These are phyloP conservation scores for Prunella fulvescens DNA, from an alignment of 2,113 vertebrate genomes.

Conservation along the genomic window DNA sequence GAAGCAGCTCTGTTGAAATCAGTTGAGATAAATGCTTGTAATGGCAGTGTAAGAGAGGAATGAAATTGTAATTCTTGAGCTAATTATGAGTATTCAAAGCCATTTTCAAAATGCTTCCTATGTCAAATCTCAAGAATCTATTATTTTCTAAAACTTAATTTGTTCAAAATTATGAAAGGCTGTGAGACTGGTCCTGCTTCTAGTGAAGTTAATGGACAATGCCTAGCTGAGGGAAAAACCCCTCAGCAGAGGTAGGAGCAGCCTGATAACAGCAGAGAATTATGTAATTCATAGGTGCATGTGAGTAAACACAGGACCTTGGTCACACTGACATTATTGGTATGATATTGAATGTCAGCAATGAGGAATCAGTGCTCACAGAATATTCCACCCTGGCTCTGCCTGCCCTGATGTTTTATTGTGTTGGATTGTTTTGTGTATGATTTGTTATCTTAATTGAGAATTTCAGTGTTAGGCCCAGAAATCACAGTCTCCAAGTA, in stretches of 20 bases:
- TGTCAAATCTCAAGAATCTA: neutral
- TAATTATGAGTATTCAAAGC: constrained; percentile 44
- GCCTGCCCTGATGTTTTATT: neutral
- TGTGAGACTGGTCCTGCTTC: neutral
- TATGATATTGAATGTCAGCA: neutral
- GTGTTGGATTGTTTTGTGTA: neutral
- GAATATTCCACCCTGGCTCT: neutral
- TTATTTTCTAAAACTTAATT: constrained; percentile 5
- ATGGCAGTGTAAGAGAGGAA: neutral
- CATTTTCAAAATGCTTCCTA: neutral
- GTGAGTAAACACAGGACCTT: neutral
- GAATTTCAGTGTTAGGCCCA: neutral
- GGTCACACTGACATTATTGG: neutral
- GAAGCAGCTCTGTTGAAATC: neutral
- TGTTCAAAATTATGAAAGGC: neutral
- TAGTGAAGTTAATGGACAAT: neutral
- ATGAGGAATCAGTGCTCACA: neutral
- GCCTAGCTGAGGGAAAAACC: neutral
- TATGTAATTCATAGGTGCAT: neutral
- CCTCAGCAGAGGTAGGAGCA: neutral
- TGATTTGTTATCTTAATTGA: neutral
- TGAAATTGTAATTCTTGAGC: neutral
- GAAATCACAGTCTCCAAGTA: neutral
- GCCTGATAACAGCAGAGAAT: neutral
- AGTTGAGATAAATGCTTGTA: neutral